These are phyloP conservation scores for Heliconius nattereri DNA, from an alignment of 1,140 invertebrate species.

Conservation along the genomic window DNA sequence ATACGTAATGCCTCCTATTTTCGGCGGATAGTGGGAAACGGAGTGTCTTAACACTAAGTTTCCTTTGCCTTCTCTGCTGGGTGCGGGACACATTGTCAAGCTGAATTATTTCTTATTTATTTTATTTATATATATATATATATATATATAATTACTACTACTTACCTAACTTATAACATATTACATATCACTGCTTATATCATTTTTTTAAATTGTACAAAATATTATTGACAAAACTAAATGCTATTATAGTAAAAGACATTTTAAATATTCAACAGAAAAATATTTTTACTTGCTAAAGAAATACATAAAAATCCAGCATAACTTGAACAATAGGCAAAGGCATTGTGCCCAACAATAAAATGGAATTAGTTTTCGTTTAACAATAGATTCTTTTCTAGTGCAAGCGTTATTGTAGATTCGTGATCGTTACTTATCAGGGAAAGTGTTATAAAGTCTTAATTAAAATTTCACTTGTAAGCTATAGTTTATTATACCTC, in stretches of 20 bases:
- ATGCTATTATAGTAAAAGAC: background rate
- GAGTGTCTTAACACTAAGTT: no score
- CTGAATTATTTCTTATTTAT: no score
- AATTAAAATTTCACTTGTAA: background rate
- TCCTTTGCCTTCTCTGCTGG: no score
- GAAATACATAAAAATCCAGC: slow-evolving; percentile 20
- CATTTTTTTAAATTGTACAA: no score
- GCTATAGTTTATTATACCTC: background rate
- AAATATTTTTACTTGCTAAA: slow-evolving; percentile 12
- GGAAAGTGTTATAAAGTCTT: background rate
- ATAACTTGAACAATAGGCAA: slow-evolving; percentile 17
- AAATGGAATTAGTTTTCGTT: slow-evolving; percentile 37
- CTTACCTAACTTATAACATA: background rate
- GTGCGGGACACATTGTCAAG: no score
- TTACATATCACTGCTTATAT: background rate
- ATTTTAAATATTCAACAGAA: background rate
- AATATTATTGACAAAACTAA: background rate
- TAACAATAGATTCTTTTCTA: slow-evolving; percentile 38
- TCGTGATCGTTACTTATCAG: slow-evolving; percentile 35
- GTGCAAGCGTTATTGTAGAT: slow-evolving; percentile 31
- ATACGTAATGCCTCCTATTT: no score
- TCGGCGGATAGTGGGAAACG: no score
- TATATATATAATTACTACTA: no score
- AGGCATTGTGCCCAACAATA: slow-evolving; percentile 35
- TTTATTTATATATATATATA: no score